Evolutionary conservation across 2,888 invertebrate genomes (phyloP), one percentile per base, ranked within the genome.

Genomic region (Timandra comae): DNA sequence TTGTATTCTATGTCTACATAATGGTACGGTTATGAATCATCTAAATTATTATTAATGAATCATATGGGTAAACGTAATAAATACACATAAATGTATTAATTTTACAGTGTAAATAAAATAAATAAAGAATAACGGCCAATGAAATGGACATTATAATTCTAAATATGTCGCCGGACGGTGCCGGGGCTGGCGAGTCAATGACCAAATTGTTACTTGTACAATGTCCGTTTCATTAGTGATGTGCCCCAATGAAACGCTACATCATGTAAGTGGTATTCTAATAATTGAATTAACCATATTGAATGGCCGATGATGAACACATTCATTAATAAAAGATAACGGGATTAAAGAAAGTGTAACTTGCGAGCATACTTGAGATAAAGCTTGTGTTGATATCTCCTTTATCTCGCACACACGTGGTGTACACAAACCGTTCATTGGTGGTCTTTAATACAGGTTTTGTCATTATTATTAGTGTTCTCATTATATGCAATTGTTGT

Each of bases 11-110:
- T 72, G 74, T 63, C 67, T 68, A 65, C 72, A 72, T 72, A 67
- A 73, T 76, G 69, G 66, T 54, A 60, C 56, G 62, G 62, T 61
- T 49, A 66, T 82, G 82, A 82, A 60, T 82, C 82, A 82, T 79
- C 71, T 64, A 61, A 63, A 66, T 60, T 68, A 69, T 73, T 66
- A 71, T 5, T 73, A 73, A 60, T 79, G 79, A 80, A 67, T 82
- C 79, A 80, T 70, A 51, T 63, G 60, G 51, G 30, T 33, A 30
- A 40, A 30, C 53, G 52, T 56, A 59, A 62, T 60, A 66, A 64
- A 68, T 70, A 65, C 64, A 5, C 4, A 5, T 3, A 6, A 3
- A 16, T 5, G 4, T 16, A 5, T 5, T 16, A 5, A 66, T 52
- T 50, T 37, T 54, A 51, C 50, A 51, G 60, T 52, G 42, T 36